Conservation (phyloP, 1,140 invertebrate species). For the Drosophila seguyi region DNA sequence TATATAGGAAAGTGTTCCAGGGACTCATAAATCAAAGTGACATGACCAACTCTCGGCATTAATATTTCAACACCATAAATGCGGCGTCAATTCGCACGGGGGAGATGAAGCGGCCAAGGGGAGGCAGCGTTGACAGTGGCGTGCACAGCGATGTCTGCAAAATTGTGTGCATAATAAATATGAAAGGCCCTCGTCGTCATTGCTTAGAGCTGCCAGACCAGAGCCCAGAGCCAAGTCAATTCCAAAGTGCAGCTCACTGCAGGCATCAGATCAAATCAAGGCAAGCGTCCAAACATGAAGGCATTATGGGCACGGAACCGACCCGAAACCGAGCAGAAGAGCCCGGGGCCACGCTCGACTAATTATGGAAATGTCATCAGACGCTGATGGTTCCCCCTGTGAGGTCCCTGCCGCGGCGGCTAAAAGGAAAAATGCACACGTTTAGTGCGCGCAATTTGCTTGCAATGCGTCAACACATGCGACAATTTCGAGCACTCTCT, state of each 20-base stretch:
- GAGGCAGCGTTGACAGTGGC: conserved; percentile 64
- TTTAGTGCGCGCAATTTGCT: conserved; percentile 75
- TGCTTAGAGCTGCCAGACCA: not conserved
- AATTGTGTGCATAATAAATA: conserved; percentile 79
- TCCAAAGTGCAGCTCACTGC: conserved; percentile 52
- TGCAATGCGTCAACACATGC: conserved; percentile 75
- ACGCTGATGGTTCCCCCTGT: conserved; percentile 53
- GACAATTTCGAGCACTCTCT: conserved; percentile 57
- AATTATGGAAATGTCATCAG: conserved; percentile 83
- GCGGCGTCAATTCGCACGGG: conserved; percentile 79
- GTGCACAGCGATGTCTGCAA: conserved; percentile 73
- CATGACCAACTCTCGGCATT: conserved; percentile 79
- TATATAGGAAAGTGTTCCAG: conserved; percentile 43
- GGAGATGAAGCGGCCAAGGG: conserved; percentile 36
- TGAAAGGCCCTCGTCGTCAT: conserved; percentile 47
- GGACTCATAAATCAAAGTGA: conserved; percentile 78
- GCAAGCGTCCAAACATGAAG: conserved; percentile 67
- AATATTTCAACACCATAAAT: conserved; percentile 83
- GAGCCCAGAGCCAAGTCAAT: conserved; percentile 9
- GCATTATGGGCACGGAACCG: conserved; percentile 32
- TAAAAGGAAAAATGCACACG: conserved; percentile 48
- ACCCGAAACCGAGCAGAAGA: conserved; percentile 35
- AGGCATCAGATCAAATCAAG: conserved; percentile 79
- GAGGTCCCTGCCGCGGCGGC: conserved; percentile 43
- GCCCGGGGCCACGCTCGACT: conserved; percentile 72